Evolutionary conservation across 2,888 invertebrate genomes (phyloP), one percentile per base, ranked within the genome.

Genomic region (Brachylomia viminalis): DNA sequence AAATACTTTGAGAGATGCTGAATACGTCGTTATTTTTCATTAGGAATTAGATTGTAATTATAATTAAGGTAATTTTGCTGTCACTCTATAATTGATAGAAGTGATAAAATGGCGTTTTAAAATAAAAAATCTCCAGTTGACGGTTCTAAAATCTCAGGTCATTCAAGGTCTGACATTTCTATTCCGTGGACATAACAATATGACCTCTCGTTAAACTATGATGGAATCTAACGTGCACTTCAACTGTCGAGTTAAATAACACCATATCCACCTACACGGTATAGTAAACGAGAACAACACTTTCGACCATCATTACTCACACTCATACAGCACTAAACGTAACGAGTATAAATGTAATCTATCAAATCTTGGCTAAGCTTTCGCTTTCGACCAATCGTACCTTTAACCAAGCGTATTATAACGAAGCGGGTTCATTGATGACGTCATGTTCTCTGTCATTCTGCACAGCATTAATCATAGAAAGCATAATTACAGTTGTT

Each of bases 381-480:
- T 89, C 90, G 83, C 88, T 89, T 88, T 89, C 86, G 76, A 69
- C 67, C 42, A 58, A 65, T 49, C 30, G 65, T 81, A 59, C 30
- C 33, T 56, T 80, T 30, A 62, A 47, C 52, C 27, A 23, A 23
- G 6, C 66, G 58, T 61, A 27, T 72, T 75, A 64, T 2, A 75
- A 70, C 76, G 38, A 33, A 68, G 42, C n/a, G 56, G 27, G 80
- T 75, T 77, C 62, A 42, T 42, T 49, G 23, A 61, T 85, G 80
- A 79, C 72, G 80, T 80, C 66, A 11, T 30, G 27, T 27, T 45
- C 54, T 49, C 17, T 27, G n/a, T 45, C 6, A 59, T 59, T 42
- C 33, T 0, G 4, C n/a, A 56, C 8, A 45, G 5, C 49, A 77
- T 81, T 75, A 77, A 67, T 82, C 77, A 62, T 67, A 49, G 23